phyloP scores from a whole-genome alignment of 2,888 invertebrate genomes.

The Synanthedon tipuliformis region DNA sequence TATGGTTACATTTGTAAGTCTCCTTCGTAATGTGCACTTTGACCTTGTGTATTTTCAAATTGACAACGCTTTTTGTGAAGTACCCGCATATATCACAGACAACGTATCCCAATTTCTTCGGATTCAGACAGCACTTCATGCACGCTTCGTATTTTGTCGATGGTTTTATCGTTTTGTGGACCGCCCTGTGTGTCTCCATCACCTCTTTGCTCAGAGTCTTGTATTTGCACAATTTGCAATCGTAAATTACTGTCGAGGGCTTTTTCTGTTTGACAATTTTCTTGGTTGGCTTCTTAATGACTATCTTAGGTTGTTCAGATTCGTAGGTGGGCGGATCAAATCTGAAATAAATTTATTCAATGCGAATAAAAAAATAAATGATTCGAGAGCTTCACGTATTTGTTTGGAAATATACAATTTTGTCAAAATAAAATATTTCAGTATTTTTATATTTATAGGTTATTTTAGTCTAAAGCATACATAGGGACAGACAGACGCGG shows the following conservation, averaged over 20 bases:
- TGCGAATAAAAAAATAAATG: too few species aligned
- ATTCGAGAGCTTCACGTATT: too few species aligned
- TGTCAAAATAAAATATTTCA: too few species aligned
- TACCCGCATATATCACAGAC: conserved; percentile 7
- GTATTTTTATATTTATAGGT: too few species aligned
- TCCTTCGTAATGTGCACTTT: conserved; percentile 7
- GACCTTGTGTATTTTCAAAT: conserved; percentile 9
- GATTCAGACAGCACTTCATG: not conserved
- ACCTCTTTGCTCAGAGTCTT: conserved; percentile 2
- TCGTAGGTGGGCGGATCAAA: not conserved
- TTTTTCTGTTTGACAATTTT: not conserved
- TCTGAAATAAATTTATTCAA: too few species aligned
- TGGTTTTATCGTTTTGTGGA: conserved; percentile 1
- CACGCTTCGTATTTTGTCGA: not conserved
- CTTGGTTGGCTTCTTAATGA: not conserved
- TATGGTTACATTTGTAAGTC: conserved; percentile 8
- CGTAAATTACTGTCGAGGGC: not conserved
- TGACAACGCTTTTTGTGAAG: conserved; percentile 4
- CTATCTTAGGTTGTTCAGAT: not conserved
- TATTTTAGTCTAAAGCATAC: too few species aligned
- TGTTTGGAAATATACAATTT: too few species aligned
- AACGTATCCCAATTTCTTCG: not conserved
- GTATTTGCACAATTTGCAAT: conserved; percentile 4
- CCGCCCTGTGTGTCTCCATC: conserved; percentile 2
- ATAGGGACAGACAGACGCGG: too few species aligned